Evolutionary conservation across 2,113 vertebrate genomes (phyloP).

Genomic region (rabbit (Oryctolagus cuniculus)): mOryCun1.1 NC_091435.1:13503001-13503500

Average conservation of each 20-base stretch:
- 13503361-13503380: background rate
- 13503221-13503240: background rate
- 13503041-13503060: background rate
- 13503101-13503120: background rate
- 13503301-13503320: background rate
- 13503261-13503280: background rate
- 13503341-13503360: conserved; percentile 38
- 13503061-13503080: background rate
- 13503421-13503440: background rate
- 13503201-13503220: background rate
- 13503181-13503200: background rate
- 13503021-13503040: background rate
- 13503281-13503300: conserved; percentile 17
- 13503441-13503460: background rate
- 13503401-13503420: background rate
- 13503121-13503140: background rate
- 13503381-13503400: background rate
- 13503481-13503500: background rate
- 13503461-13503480: background rate
- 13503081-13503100: background rate
- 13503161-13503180: background rate
- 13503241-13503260: rapidly evolving
- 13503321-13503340: conserved; percentile 61
- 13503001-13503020: too few species aligned
- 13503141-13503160: background rate